phyloP scores from a whole-genome alignment of 2,113 vertebrate genomes.

The Leucosticte australis region DNA sequence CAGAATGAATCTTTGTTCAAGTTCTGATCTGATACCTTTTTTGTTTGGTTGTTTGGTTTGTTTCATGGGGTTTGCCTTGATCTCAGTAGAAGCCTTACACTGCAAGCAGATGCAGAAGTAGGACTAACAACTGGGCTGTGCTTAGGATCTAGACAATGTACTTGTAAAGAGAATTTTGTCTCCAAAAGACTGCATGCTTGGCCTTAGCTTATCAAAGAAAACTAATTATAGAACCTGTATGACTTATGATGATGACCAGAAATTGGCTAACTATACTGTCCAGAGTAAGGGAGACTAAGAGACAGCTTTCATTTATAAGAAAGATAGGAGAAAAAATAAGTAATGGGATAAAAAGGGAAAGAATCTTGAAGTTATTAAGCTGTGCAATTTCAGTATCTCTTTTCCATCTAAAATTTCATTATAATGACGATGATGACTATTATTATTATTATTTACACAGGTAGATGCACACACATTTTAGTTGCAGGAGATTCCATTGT shows the following conservation, averaged over 20 bases:
- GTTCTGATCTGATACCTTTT: not conserved
- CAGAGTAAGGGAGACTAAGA: not conserved
- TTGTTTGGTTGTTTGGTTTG: not conserved
- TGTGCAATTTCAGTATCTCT: not conserved
- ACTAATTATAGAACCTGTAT: not conserved
- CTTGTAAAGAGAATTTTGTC: not conserved
- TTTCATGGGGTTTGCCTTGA: not conserved
- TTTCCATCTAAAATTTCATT: not conserved
- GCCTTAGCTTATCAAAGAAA: not conserved
- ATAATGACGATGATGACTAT: not conserved
- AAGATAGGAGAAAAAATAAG: not conserved
- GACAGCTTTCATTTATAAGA: not conserved
- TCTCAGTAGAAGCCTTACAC: not conserved
- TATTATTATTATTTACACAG: not conserved
- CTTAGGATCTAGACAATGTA: not conserved
- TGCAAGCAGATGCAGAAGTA: not conserved
- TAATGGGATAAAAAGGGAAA: not conserved
- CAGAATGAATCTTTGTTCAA: not conserved
- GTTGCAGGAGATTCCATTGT: not conserved
- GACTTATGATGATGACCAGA: not conserved
- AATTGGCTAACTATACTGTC: not conserved
- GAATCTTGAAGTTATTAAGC: not conserved
- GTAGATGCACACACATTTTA: not conserved
- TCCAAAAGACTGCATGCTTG: not conserved
- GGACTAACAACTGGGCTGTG: accelerated